Conservation (phyloP, 2,797 vertebrate genomes). For the Cirrhinus molitorella region DNA sequence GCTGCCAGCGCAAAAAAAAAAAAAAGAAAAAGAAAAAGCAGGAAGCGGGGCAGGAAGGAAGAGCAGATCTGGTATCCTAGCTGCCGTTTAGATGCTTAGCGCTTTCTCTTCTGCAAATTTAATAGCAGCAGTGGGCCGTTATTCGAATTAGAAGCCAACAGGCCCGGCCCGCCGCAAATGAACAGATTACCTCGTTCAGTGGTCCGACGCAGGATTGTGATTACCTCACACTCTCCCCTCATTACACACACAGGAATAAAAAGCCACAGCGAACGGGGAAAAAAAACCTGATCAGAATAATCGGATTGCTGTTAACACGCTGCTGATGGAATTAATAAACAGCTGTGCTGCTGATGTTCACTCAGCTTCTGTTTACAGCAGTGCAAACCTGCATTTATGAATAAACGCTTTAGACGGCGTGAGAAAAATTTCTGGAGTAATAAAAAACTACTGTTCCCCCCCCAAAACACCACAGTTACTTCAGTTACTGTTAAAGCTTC, state of each 20-base stretch:
- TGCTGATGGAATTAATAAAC: conserved; percentile 61
- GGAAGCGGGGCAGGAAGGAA: conserved; percentile 26
- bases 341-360: conserved; percentile 42
- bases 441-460: neutral
- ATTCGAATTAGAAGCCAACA: conserved; percentile 73
- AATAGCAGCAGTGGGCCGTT: conserved; percentile 58
- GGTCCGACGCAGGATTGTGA: conserved; percentile 76
- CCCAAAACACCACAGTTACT: neutral
- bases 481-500: neutral
- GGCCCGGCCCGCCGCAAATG: conserved; percentile 70
- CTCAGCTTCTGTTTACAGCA: conserved; percentile 50
- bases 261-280: conserved; percentile 63
- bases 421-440: neutral
- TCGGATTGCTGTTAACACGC: conserved; percentile 62
- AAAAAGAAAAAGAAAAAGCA: no score
- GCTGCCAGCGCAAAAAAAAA: neutral
- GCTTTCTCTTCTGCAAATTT: conserved; percentile 58
- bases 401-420: neutral
- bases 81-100: conserved; percentile 56
- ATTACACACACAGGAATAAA: conserved; percentile 73
- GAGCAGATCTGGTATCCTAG: neutral
- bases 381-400: neutral
- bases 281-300: conserved; percentile 64
- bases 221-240: conserved; percentile 74
- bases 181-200: conserved; percentile 80